Evolutionary conservation across 1,140 invertebrate genomes (phyloP).

Genomic region (Listronotus oregonensis): DNA sequence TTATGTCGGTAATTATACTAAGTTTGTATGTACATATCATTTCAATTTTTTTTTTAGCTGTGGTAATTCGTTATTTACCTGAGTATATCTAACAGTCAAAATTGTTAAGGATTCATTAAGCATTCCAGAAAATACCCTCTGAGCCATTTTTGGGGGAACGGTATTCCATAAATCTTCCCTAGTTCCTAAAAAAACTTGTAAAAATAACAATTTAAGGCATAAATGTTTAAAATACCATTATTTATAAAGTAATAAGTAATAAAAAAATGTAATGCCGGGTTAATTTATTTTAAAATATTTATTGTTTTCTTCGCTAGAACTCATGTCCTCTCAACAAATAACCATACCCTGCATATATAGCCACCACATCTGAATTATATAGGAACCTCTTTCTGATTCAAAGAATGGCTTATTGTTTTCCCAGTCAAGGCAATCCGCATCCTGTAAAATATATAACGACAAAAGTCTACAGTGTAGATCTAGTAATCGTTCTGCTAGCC

Average conservation of each 20-base stretch:
- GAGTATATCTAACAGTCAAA: constrained; percentile 72
- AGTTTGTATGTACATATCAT: too few species aligned
- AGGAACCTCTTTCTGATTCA: constrained; percentile 74
- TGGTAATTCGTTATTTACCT: constrained; percentile 57
- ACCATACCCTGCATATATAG: constrained; percentile 76
- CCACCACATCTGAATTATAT: constrained; percentile 84
- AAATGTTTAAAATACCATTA: too few species aligned
- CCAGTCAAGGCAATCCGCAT: constrained; percentile 74
- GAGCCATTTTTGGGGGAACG: constrained; percentile 79
- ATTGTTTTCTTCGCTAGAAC: too few species aligned
- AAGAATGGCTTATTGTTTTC: constrained; percentile 64
- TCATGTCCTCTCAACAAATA: too few species aligned
- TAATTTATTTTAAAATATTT: background rate
- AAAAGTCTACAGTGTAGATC: constrained; percentile 77
- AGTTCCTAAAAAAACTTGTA: constrained; percentile 63
- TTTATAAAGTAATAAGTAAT: too few species aligned
- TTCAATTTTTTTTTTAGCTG: constrained; percentile 28
- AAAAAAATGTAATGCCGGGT: background rate
- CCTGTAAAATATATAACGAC: constrained; percentile 77
- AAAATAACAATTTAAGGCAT: too few species aligned
- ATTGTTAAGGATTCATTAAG: constrained; percentile 80
- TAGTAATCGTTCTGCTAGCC: constrained; percentile 74
- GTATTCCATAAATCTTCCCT: constrained; percentile 78
- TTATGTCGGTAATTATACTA: too few species aligned
- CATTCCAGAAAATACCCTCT: constrained; percentile 78